Percentiles rank a stretch among this genome's conserved stretches.
Evolutionary conservation across 2,888 invertebrate species (phyloP).

Genomic region (Pyrrhia umbra): DNA sequence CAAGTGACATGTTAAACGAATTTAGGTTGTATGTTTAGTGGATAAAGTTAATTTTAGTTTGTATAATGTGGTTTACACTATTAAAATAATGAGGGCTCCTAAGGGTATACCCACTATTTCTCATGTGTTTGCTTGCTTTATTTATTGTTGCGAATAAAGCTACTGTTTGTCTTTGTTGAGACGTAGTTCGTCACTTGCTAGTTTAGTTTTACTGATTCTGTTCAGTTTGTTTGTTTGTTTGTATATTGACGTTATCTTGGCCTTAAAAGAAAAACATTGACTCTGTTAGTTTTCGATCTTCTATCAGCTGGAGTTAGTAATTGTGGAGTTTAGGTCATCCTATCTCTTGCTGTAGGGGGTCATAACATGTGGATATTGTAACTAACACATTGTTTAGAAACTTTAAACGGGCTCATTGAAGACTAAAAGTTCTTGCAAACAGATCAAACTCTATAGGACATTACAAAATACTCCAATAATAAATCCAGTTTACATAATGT

Average conservation of each 20-base stretch:
- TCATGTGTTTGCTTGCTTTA: slow-evolving; percentile 85
- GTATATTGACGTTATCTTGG: slow-evolving; percentile 47
- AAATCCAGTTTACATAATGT: too few relatives aligned
- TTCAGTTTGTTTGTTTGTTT: slow-evolving; percentile 47
- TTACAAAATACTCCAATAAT: too few relatives aligned
- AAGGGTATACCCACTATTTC: slow-evolving; percentile 86
- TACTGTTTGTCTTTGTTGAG: slow-evolving; percentile 79
- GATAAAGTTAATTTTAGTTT: slow-evolving; percentile 62
- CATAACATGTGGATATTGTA: too few relatives aligned
- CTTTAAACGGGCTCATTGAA: too few relatives aligned
- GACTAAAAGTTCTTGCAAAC: too few relatives aligned
- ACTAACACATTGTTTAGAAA: too few relatives aligned
- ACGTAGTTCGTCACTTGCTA: slow-evolving; percentile 68
- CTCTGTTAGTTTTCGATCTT: slow-evolving; percentile 9
- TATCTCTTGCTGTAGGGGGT: not conserved
- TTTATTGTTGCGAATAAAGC: slow-evolving; percentile 85
- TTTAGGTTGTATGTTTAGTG: slow-evolving; percentile 60
- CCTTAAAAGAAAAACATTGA: slow-evolving; percentile 20
- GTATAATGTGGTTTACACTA: slow-evolving; percentile 73
- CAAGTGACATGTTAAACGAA: slow-evolving; percentile 39
- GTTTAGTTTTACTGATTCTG: slow-evolving; percentile 57
- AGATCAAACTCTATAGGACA: too few relatives aligned
- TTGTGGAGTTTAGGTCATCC: not conserved
- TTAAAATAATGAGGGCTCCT: slow-evolving; percentile 88
- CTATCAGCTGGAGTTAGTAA: slow-evolving; percentile 6